phyloP scores from a whole-genome alignment of 2,113 vertebrate species.

The Ctenomys sociabilis region DNA sequence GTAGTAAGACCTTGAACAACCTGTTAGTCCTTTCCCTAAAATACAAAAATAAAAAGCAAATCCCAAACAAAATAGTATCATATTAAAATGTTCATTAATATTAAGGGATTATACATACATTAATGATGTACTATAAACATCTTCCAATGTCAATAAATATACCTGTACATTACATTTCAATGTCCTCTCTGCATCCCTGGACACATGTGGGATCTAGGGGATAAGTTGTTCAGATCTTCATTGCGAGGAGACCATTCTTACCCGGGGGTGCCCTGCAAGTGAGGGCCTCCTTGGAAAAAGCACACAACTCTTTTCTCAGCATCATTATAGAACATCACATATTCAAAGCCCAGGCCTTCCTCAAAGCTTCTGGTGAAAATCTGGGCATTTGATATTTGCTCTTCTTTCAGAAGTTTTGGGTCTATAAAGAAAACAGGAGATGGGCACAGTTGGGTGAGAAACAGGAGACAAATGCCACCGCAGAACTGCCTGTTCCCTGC shows the following conservation, averaged over 20 bases:
- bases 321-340: conserved; percentile 87
- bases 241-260: conserved; percentile 76
- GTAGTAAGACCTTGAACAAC: no score
- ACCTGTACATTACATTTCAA: background rate
- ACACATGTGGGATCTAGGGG: background rate
- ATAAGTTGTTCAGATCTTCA: background rate
- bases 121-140: background rate
- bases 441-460: background rate
- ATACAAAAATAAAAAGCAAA: background rate
- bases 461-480: background rate
- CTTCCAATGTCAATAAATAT: background rate
- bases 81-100: background rate
- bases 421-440: background rate
- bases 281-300: conserved; percentile 89
- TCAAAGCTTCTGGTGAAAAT: conserved; percentile 87
- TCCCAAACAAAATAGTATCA: background rate
- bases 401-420: background rate
- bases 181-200: background rate
- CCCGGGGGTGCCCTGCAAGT: conserved; percentile 91
- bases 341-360: conserved; percentile 90
- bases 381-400: background rate
- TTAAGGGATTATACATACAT: background rate
- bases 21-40: no score
- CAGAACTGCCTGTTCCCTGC: background rate
- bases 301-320: conserved; percentile 85